Evolutionary conservation across 2,797 vertebrate species (phyloP).

Genomic region (Sparidentex hasta): DNA sequence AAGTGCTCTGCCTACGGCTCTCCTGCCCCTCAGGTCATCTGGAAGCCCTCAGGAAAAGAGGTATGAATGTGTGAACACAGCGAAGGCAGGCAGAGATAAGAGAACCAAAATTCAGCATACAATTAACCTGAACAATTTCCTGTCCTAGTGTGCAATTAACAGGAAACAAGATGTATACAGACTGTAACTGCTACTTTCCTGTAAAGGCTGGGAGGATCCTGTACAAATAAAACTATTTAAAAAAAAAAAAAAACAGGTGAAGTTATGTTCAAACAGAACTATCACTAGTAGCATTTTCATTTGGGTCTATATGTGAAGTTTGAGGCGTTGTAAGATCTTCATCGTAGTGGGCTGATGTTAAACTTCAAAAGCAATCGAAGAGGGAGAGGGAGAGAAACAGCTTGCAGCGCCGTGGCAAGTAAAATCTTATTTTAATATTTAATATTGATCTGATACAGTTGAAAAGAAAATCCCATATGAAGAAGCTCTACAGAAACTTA

Average conservation of each 20-base stretch:
- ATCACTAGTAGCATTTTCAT: conserved; percentile 10
- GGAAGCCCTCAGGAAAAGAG: conserved; percentile 86
- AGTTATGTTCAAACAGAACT: conserved; percentile 5
- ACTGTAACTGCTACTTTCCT: conserved; percentile 8
- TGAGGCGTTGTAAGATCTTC: conserved; percentile 26
- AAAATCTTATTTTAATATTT: conserved; percentile 39
- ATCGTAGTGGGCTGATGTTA: conserved; percentile 7
- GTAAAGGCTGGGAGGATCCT: background rate
- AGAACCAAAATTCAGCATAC: background rate
- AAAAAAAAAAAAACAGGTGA: background rate
- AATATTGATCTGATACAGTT: conserved; percentile 25
- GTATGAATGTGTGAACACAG: conserved; percentile 69
- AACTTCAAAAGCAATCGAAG: conserved; percentile 52
- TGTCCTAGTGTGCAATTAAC: background rate
- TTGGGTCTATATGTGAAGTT: conserved; percentile 28
- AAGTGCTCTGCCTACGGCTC: conserved; percentile 84
- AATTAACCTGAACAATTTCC: conserved; percentile 10
- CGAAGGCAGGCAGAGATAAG: background rate
- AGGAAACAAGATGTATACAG: conserved; percentile 14
- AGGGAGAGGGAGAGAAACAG: background rate
- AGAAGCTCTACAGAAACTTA: conserved; percentile 34
- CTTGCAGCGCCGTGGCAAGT: background rate
- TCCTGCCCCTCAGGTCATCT: conserved; percentile 88
- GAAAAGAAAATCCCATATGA: conserved; percentile 21
- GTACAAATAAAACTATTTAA: background rate